Evolutionary conservation across 2,113 vertebrate species (phyloP).

Genomic region (Eulacestoma nigropectus): DNA sequence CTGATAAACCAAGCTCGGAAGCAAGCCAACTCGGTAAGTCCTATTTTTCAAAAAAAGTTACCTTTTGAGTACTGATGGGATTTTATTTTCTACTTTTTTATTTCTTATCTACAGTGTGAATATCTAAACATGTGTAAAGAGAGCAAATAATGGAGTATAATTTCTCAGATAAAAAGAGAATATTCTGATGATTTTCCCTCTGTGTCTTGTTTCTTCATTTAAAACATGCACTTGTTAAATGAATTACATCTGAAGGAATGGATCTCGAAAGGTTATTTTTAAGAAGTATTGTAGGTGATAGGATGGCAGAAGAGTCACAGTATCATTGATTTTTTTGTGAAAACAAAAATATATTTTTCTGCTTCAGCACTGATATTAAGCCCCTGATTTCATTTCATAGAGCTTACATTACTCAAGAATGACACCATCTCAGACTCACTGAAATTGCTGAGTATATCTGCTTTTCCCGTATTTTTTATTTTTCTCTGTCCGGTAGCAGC

Average conservation of each 20-base stretch:
- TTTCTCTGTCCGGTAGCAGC: neutral
- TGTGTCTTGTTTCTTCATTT: neutral
- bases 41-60: neutral
- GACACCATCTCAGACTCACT: neutral
- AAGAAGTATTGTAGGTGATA: neutral
- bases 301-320: neutral
- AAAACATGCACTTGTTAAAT: neutral
- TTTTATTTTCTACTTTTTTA: neutral
- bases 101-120: neutral
- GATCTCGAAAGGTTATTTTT: neutral
- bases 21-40: constrained; percentile 94
- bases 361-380: neutral
- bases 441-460: neutral
- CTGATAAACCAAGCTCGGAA: constrained; percentile 97
- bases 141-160: neutral
- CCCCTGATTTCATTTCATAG: neutral
- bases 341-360: neutral
- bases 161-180: neutral
- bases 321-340: neutral
- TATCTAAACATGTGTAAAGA: neutral
- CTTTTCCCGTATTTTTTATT: neutral
- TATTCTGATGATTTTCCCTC: neutral
- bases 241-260: neutral
- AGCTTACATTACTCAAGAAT: neutral
- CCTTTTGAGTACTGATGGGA: neutral